Evolutionary conservation across 2,888 invertebrate genomes (phyloP).

Genomic region (Cheilosia impressa): DNA sequence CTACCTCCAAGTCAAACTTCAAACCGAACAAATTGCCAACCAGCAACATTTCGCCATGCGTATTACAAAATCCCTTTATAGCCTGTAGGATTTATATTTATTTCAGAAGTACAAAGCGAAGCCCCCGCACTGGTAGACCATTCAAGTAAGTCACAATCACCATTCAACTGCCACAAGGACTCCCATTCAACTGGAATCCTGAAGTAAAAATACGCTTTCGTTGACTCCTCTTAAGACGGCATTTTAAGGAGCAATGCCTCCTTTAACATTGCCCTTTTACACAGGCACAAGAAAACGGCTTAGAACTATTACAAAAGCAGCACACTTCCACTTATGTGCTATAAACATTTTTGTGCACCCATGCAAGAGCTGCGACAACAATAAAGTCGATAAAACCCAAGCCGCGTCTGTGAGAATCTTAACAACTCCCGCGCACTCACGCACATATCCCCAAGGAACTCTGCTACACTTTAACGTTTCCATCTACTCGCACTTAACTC

Average conservation of each 20-base stretch:
- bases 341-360: constrained; percentile 24
- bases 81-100: too few relatives aligned
- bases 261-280: not conserved
- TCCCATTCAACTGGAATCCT: too few relatives aligned
- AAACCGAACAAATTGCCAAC: too few relatives aligned
- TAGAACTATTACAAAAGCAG: not conserved
- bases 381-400: constrained; percentile 17
- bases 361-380: constrained; percentile 17
- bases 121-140: too few relatives aligned
- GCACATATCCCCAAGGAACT: constrained; percentile 17
- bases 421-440: not conserved
- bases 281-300: not conserved
- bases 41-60: too few relatives aligned
- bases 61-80: too few relatives aligned
- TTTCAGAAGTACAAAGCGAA: too few relatives aligned
- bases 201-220: too few relatives aligned
- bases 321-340: constrained; percentile 9
- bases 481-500: constrained; percentile 20
- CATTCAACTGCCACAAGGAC: too few relatives aligned
- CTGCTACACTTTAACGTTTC: not conserved
- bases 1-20: too few relatives aligned
- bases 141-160: too few relatives aligned
- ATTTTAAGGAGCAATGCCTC: not conserved
- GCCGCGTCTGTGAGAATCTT: not conserved
- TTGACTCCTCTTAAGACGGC: not conserved